These are phyloP conservation scores for Enoplosus armatus DNA, from an alignment of 2,797 vertebrate species.

Conservation along the genomic window DNA sequence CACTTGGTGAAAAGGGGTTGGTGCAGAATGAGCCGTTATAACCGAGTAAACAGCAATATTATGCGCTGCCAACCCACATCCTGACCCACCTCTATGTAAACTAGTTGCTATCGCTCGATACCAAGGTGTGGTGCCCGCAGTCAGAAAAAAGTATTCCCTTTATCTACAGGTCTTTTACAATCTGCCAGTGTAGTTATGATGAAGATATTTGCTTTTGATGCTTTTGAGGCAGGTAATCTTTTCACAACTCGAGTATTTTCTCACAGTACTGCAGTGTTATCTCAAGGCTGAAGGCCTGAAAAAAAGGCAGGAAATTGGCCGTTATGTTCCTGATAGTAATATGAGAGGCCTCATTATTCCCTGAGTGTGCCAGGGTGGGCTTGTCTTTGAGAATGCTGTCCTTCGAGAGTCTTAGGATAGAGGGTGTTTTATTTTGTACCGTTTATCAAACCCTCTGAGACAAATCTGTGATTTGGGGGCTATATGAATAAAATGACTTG, in stretches of 20 bases:
- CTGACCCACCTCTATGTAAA: background rate
- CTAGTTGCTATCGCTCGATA: background rate
- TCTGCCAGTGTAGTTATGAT: background rate
- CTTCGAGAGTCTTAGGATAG: background rate
- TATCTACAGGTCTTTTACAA: background rate
- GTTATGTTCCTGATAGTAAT: slow-evolving; percentile 25
- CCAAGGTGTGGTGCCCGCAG: background rate
- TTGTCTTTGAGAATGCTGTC: slow-evolving; percentile 23
- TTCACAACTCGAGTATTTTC: background rate
- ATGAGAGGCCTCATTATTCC: slow-evolving; percentile 16
- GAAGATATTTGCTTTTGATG: background rate
- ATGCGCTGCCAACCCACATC: background rate
- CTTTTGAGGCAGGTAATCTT: background rate
- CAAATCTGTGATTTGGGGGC: background rate
- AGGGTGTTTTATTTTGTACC: background rate
- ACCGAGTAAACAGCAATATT: background rate
- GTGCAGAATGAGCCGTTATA: slow-evolving; percentile 11
- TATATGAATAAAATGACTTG: background rate
- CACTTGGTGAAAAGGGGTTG: background rate
- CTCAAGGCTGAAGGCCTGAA: background rate
- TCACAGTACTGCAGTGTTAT: background rate
- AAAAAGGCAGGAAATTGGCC: background rate
- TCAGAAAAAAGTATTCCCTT: background rate
- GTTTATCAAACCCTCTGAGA: background rate
- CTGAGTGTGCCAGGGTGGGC: slow-evolving; percentile 15